A percentile compares a stretch with the other conserved stretches of the same genome.
Conservation (phyloP, 2,888 invertebrate species). For the Mythimna albipuncta region DNA sequence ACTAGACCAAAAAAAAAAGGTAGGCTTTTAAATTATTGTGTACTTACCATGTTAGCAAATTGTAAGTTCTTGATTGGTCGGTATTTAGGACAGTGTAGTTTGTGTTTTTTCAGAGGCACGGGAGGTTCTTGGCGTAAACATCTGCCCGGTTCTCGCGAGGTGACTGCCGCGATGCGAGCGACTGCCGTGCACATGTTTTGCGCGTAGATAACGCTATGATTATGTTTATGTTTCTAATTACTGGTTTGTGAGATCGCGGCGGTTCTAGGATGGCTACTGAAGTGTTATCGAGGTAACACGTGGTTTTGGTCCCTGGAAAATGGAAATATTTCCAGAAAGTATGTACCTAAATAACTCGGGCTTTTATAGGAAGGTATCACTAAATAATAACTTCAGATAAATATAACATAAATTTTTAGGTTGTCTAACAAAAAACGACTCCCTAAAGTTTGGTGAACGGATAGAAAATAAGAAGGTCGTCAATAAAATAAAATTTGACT, state of each 20-base stretch:
- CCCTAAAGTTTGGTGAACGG: too few species aligned
- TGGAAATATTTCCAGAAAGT: neutral
- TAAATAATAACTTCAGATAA: neutral
- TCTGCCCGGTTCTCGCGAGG: constrained; percentile 74
- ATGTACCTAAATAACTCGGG: neutral
- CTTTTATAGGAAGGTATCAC: too few species aligned
- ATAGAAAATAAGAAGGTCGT: neutral
- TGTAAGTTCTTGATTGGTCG: constrained; percentile 58
- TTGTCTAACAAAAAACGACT: neutral
- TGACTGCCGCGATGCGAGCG: constrained; percentile 78
- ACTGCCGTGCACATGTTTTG: constrained; percentile 73
- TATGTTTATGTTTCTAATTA: constrained; percentile 58
- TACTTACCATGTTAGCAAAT: constrained; percentile 78
- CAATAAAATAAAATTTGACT: too few species aligned
- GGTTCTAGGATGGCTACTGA: constrained; percentile 21
- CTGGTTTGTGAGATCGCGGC: constrained; percentile 34
- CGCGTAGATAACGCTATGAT: constrained; percentile 56
- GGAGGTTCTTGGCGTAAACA: constrained; percentile 66
- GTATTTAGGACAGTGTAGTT: constrained; percentile 61
- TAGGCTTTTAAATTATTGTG: neutral
- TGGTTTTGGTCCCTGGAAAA: neutral
- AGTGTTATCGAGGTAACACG: constrained; percentile 17
- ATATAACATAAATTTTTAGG: neutral
- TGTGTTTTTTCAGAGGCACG: constrained; percentile 67
- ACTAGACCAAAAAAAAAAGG: neutral